A percentile compares a stretch with the other conserved stretches of the same genome.
Conservation (phyloP, 2,888 invertebrate genomes). For the Plebejus melissa region DNA sequence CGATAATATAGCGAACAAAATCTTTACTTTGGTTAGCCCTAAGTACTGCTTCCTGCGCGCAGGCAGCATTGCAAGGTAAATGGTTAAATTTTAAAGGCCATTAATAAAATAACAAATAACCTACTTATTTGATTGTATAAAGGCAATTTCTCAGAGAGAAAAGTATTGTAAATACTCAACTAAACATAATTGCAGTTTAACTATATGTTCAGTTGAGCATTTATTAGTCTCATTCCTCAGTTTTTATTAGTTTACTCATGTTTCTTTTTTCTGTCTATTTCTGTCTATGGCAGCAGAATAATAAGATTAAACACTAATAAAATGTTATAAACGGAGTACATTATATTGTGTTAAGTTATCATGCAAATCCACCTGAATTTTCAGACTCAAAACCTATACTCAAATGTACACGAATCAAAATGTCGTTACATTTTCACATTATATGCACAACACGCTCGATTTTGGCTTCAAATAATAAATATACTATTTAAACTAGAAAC, state of each 20-base stretch:
- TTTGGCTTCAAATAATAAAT: slow-evolving; percentile 8
- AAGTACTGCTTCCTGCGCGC: background rate
- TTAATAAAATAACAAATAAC: background rate
- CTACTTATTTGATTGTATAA: background rate
- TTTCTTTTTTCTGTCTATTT: background rate
- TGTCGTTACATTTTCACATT: background rate
- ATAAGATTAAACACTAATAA: background rate
- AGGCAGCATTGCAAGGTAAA: background rate
- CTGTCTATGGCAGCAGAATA: background rate
- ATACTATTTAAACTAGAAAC: slow-evolving; percentile 32
- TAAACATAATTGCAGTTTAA: background rate
- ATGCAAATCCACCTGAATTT: background rate
- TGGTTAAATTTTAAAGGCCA: background rate
- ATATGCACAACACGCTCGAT: background rate
- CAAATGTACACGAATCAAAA: background rate
- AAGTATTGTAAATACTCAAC: background rate
- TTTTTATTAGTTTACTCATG: background rate
- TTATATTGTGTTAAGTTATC: background rate
- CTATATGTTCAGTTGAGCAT: background rate
- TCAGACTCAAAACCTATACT: background rate
- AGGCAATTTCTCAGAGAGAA: background rate
- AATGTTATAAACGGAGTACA: background rate
- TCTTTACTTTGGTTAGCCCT: background rate
- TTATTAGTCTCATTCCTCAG: background rate
- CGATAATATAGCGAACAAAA: background rate